Evolutionary conservation across 1,140 invertebrate species (phyloP), one percentile per base, ranked within the genome.

Genomic region (Calephelis virginiensis): DNA sequence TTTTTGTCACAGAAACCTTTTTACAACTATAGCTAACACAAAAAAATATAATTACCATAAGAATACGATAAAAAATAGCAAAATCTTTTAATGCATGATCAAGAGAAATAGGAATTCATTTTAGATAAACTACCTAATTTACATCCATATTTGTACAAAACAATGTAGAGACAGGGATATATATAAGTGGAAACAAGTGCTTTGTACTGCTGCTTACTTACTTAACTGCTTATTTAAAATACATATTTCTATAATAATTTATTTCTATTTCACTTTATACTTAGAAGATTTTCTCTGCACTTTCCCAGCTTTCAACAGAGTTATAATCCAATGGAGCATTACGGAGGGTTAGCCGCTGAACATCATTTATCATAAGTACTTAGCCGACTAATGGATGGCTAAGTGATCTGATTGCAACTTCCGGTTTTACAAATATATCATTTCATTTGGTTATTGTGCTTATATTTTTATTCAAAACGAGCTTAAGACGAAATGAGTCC

Each of bases 321-420:
- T 43, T 43, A 43, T 43, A 43, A 43, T 43, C 49, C 49, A 50
- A 50, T 50, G 13, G 49, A 50, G 49, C 49, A 8, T 50, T 14
- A 17, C 49, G 13, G 13, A 50, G 49, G 49, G 49, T 17, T 17
- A 8, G 13, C 47, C 47, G 40, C 40, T 43, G 40, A 43, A 17
- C 49, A 50, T 50, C 49, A 50, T 50, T 50, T 17, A 50, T 50
- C 49, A 50, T 17, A 50, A 50, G 49, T 50, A 50, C 49, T 50
- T 50, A 50, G 13, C 49, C 49, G 17, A 9, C 17, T 53, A 53
- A 53, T 53, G 50, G 8, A 0, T 10, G 17, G 8, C 50, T 53
- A 53, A 53, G 50, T 53, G 50, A 9, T 53, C 50, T 53, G 50
- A 28, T 17, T 28, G 14, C 11, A 14, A 53, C 50, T 53, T 53